phyloP scores from a whole-genome alignment of 2,113 vertebrate species.

The Oryctolagus cuniculus region DNA sequence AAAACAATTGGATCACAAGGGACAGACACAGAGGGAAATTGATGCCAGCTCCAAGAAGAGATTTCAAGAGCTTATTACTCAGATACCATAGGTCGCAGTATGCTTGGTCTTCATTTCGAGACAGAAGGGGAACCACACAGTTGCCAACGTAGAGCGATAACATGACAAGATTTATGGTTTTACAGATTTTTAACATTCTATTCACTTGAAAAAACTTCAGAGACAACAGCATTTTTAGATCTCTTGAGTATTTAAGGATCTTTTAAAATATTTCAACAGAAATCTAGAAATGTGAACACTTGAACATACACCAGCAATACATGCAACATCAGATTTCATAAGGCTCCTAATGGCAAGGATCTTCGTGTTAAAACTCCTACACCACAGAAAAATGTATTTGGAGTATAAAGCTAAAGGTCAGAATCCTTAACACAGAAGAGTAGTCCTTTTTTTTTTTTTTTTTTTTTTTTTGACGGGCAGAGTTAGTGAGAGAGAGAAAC shows the following conservation, averaged over 20 bases:
- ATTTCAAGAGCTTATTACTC: neutral
- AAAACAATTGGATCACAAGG: neutral
- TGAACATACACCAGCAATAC: neutral
- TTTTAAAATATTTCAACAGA: neutral
- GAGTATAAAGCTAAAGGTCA: neutral
- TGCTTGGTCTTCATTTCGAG: neutral
- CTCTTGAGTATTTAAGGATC: neutral
- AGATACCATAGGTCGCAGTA: neutral
- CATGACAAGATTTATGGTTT: neutral
- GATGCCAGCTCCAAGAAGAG: neutral
- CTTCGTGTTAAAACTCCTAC: neutral
- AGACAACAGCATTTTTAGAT: neutral
- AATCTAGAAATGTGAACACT: neutral
- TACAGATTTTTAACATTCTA: neutral
- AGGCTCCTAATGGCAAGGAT: neutral
- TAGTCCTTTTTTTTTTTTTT: too few species aligned
- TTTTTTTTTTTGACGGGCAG: too few species aligned
- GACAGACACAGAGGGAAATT: neutral
- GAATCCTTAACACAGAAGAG: neutral
- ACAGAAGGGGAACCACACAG: neutral
- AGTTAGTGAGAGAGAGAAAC: too few species aligned
- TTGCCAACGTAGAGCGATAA: neutral
- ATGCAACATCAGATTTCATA: neutral
- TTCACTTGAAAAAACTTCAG: neutral
- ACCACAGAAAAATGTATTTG: neutral